These are phyloP conservation scores for Semotilus atromaculatus DNA, from an alignment of 2,797 vertebrate genomes.

Conservation along the genomic window DNA sequence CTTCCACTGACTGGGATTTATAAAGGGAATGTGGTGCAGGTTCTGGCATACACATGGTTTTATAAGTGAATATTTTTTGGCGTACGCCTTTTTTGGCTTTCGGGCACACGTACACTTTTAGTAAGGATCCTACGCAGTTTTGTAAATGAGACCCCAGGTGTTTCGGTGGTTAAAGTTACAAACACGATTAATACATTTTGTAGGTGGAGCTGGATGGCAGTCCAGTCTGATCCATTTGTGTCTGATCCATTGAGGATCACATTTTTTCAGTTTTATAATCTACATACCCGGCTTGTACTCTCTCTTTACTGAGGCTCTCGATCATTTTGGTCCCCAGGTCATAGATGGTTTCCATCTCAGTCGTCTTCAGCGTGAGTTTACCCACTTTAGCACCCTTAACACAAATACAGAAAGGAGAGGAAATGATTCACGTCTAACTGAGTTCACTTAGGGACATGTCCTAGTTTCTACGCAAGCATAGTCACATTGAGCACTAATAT, in stretches of 20 bases:
- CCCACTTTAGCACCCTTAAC: constrained; percentile 90
- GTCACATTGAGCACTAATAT: constrained; percentile 17
- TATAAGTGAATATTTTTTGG: too few species aligned
- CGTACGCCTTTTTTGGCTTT: too few species aligned
- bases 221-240: neutral
- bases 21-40: too few species aligned
- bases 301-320: constrained; percentile 93
- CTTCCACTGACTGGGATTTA: too few species aligned
- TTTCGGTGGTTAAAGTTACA: neutral
- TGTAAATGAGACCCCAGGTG: neutral
- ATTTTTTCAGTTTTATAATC: neutral
- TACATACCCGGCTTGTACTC: constrained; percentile 92
- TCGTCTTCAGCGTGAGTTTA: constrained; percentile 93
- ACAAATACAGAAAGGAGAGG: constrained; percentile 10
- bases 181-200: neutral
- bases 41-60: too few species aligned
- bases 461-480: neutral
- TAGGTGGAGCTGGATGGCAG: neutral
- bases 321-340: constrained; percentile 97
- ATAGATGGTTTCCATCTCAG: constrained; percentile 96
- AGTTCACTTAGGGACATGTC: constrained; percentile 26
- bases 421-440: neutral
- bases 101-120: too few species aligned
- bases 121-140: too few species aligned
- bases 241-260: too few species aligned